Conservation (phyloP, 1,140 invertebrate genomes). For the Coboldia fuscipes region DNA sequence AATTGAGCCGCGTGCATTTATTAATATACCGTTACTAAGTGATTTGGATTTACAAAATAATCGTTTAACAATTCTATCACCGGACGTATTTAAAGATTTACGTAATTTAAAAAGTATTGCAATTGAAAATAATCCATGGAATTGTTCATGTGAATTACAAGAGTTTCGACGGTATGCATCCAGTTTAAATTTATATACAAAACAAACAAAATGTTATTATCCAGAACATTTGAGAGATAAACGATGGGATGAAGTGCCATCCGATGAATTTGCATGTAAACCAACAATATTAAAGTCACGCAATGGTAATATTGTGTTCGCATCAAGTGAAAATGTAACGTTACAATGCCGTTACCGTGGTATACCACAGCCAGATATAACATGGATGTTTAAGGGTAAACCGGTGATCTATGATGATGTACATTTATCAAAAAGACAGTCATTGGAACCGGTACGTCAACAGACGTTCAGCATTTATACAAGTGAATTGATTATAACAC, state of each 20-base stretch:
- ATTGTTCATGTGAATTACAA: slow-evolving; percentile 66
- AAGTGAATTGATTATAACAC: slow-evolving; percentile 44
- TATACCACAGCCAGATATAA: slow-evolving; percentile 48
- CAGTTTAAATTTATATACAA: slow-evolving; percentile 42
- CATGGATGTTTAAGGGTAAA: slow-evolving; percentile 46
- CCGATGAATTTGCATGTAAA: slow-evolving; percentile 63
- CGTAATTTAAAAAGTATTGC: slow-evolving; percentile 46
- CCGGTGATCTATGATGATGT: slow-evolving; percentile 26
- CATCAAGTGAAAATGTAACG: slow-evolving; percentile 42
- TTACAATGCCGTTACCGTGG: slow-evolving; percentile 56
- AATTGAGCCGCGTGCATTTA: slow-evolving; percentile 48
- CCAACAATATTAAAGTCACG: slow-evolving; percentile 42
- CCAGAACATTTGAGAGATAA: slow-evolving; percentile 40
- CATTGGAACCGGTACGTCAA: slow-evolving; percentile 3
- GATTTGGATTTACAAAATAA: slow-evolving; percentile 49
- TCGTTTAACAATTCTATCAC: slow-evolving; percentile 36
- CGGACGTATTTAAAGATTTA: slow-evolving; percentile 33
- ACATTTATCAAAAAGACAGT: slow-evolving; percentile 20
- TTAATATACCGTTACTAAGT: slow-evolving; percentile 39
- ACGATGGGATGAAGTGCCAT: slow-evolving; percentile 43
- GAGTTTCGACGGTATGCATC: slow-evolving; percentile 56
- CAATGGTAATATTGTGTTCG: slow-evolving; percentile 26
- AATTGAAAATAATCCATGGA: slow-evolving; percentile 65
- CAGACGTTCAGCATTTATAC: slow-evolving; percentile 5
- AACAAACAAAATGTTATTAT: slow-evolving; percentile 42